phyloP scores from a whole-genome alignment of 2,113 vertebrate genomes.

The Mus pahari region DNA sequence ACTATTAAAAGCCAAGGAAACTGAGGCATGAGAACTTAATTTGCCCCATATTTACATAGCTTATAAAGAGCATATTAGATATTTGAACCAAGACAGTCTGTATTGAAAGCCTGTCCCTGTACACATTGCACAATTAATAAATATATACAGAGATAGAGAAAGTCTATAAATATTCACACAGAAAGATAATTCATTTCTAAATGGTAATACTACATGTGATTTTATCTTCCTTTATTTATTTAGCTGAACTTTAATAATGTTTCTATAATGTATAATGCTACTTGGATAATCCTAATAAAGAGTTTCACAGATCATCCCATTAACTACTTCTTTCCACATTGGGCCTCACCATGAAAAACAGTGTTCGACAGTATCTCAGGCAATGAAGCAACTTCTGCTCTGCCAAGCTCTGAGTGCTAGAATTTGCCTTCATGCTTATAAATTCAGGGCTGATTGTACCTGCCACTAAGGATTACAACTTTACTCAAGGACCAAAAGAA shows the following conservation, averaged over 20 bases:
- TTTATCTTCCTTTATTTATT: constrained; percentile 21
- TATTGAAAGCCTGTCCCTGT: neutral
- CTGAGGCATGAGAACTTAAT: constrained; percentile 20
- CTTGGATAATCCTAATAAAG: neutral
- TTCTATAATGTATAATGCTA: neutral
- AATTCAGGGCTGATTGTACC: neutral
- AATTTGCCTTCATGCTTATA: neutral
- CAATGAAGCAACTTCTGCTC: neutral
- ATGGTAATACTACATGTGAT: neutral
- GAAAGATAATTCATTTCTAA: neutral
- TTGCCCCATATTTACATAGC: neutral
- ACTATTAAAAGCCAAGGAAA: constrained; percentile 21
- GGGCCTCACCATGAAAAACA: neutral
- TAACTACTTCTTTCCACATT: neutral
- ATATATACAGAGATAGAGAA: too few relatives aligned
- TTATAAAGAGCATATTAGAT: neutral
- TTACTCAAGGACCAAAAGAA: neutral
- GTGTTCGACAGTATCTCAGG: neutral
- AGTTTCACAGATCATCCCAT: neutral
- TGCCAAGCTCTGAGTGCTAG: neutral
- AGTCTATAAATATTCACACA: constrained; percentile 13
- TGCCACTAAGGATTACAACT: neutral
- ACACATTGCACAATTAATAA: neutral
- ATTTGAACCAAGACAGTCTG: neutral
- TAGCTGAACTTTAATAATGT: neutral